These are phyloP conservation scores for Gymnopithys bicolor DNA, from an alignment of 2,797 vertebrate genomes.

Conservation along the genomic window DNA sequence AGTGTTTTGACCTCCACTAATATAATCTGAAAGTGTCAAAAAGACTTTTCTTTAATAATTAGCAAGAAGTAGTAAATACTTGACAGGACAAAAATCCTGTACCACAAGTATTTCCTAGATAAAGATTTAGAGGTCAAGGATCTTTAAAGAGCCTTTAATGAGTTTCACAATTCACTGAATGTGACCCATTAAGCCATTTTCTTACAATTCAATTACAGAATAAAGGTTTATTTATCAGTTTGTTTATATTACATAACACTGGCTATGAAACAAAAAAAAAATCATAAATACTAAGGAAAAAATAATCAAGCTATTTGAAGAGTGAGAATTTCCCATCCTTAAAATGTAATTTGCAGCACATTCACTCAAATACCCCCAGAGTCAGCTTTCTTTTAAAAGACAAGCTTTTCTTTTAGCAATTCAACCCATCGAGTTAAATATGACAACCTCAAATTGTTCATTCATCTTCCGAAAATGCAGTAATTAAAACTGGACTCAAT, in stretches of 20 bases:
- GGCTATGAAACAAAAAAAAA: neutral
- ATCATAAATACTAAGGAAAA: neutral
- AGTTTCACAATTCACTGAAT: neutral
- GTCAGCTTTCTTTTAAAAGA: neutral
- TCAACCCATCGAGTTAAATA: neutral
- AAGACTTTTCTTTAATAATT: neutral
- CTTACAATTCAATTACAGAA: neutral
- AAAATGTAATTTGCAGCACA: neutral
- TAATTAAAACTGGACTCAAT: neutral
- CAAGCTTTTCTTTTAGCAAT: neutral
- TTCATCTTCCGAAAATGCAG: neutral
- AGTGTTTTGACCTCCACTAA: neutral
- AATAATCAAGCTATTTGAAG: neutral
- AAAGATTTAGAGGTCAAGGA: neutral
- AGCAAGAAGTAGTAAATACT: neutral
- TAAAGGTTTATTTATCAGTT: neutral
- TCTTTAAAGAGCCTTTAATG: neutral
- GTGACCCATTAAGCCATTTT: neutral
- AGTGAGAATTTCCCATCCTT: neutral
- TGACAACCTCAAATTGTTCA: neutral
- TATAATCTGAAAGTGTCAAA: neutral
- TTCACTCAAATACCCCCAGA: neutral
- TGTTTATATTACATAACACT: neutral
- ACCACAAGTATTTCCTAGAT: neutral
- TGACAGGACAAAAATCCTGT: neutral